Evolutionary conservation across 2,797 vertebrate genomes (phyloP), one percentile per base, ranked within the genome.

Genomic region (Ctenosaura bakeri): DNA sequence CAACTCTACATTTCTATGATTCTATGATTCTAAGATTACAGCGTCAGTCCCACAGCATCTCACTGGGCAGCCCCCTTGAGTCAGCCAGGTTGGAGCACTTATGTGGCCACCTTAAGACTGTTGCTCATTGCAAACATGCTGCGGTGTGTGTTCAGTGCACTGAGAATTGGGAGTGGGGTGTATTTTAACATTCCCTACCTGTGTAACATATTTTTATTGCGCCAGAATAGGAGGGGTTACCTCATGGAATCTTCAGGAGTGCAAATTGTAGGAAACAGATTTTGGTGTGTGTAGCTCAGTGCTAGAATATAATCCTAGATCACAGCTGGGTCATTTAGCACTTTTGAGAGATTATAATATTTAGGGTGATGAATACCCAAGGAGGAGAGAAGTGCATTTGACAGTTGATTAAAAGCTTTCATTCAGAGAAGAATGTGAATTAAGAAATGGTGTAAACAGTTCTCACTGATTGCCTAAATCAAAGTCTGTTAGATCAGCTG

Each of bases 251-350:
- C 54, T 66, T 42, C 78, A 59, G 93, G 76, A 88, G 71, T 83
- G 42, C 71, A 87, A 78, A 80, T 35, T 12, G 79, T 66, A 89
- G 46, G 83, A 90, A 93, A 87, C 14, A 1, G n/a, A 38, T 89
- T 92, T 93, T 71, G 69, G 26, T 54, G 35, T 80, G 86, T 88
- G 50, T 87, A 52, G 66, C 84, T 91, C 91, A 73, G 50, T 86
- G 12, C 24, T 91, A 38, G 56, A 86, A 20, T 81, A 87, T 90
- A 90, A 89, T 92, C 88, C 90, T 91, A 90, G 81, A 89, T 93
- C 88, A 91, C 74, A 50, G 56, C 35, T 83, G 13, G 42, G 91
- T 87, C 22, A 38, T 91, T 64, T 52, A 74, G 1, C 59, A 83
- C 86, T 85, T 14, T 90, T 90, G 71, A 69, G n/a, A 29, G 35